A percentile compares a stretch with the other conserved stretches of the same genome.
These are phyloP conservation scores for Zeus faber DNA, from an alignment of 2,113 vertebrate species.

Conservation along the genomic window DNA sequence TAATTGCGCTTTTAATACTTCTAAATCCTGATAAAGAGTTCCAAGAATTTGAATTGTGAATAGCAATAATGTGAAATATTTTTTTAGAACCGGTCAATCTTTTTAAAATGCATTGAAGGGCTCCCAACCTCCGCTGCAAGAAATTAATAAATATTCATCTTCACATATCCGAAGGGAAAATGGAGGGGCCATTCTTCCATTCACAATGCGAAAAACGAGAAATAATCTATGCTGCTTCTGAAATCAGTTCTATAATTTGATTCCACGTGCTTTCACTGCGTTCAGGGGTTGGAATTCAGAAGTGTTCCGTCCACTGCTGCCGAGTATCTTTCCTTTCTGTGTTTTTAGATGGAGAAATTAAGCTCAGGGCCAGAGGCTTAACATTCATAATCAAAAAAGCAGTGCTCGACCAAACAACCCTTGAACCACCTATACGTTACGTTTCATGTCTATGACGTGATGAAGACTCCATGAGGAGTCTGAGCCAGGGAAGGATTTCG, in stretches of 20 bases:
- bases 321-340: slow-evolving; percentile 14
- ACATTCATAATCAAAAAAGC: slow-evolving; percentile 23
- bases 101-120: no score
- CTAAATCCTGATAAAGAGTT: no score
- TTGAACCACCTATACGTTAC: background rate
- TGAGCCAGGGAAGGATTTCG: background rate
- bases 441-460: background rate
- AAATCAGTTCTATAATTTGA: slow-evolving; percentile 7
- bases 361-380: slow-evolving; percentile 45
- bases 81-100: no score
- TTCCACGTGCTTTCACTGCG: slow-evolving; percentile 37
- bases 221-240: background rate
- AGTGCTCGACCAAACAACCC: background rate
- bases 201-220: no score
- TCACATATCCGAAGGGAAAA: no score
- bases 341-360: slow-evolving; percentile 28
- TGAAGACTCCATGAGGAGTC: background rate
- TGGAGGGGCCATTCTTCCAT: no score
- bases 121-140: no score
- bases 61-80: no score
- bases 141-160: no score
- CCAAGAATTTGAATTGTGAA: no score
- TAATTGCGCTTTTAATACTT: no score
- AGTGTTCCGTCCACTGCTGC: slow-evolving; percentile 38
- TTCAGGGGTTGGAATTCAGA: slow-evolving; percentile 61